These are phyloP conservation scores for Temnothorax longispinosus DNA, from an alignment of 1,140 invertebrate genomes.

Conservation along the genomic window DNA sequence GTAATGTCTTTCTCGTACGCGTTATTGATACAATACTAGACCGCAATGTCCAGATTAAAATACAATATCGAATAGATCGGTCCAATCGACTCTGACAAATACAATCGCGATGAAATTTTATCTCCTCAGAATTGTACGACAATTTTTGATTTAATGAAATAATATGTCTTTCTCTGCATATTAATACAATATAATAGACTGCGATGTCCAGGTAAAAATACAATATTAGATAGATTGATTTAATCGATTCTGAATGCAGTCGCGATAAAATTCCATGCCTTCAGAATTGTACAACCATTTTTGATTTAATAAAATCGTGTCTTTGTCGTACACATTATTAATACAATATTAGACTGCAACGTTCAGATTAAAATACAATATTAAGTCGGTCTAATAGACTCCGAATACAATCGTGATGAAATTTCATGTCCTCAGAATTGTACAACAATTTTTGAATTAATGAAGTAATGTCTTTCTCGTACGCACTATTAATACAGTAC, in stretches of 20 bases:
- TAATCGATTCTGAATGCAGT: not conserved
- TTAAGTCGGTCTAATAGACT: not conserved
- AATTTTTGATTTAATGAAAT: not conserved
- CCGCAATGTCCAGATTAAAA: not conserved
- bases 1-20: not conserved
- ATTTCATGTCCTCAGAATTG: not conserved
- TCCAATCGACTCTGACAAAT: not conserved
- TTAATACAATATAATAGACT: too few species aligned
- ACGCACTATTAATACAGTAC: too few species aligned
- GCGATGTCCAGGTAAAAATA: too few species aligned
- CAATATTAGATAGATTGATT: not conserved
- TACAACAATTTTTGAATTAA: not conserved
- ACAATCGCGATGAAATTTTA: not conserved
- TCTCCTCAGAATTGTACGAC: not conserved
- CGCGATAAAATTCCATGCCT: not conserved
- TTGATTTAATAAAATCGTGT: too few species aligned
- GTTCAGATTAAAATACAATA: too few species aligned
- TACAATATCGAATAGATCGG: not conserved
- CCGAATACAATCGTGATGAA: not conserved
- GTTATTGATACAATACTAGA: not conserved
- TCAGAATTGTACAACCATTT: not conserved
- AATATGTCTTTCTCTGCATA: too few species aligned
- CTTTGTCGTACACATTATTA: too few species aligned
- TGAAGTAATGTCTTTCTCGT: too few species aligned
- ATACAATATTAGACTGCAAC: too few species aligned